phyloP scores from a whole-genome alignment of 2,113 vertebrate species.

The Chrysochloris asiatica region DNA sequence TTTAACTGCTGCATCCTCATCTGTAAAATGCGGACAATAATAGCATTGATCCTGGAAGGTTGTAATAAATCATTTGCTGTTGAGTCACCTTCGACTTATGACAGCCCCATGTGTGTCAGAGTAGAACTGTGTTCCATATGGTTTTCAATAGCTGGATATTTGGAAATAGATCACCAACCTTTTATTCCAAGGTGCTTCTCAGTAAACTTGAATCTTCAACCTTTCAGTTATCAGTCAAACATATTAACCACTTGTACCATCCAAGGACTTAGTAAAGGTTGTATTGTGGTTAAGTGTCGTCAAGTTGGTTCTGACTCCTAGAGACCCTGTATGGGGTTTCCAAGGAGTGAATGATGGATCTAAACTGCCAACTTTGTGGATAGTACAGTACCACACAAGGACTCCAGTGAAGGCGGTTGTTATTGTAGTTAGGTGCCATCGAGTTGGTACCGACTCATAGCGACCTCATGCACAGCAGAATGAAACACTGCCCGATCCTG shows the following conservation, averaged over 20 bases:
- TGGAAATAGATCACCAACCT: not conserved
- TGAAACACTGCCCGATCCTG: too few species aligned
- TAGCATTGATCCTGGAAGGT: not conserved
- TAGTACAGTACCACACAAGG: too few species aligned
- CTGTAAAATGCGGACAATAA: not conserved
- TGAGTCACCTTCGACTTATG: not conserved
- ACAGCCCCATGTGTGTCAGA: not conserved
- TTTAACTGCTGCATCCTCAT: not conserved
- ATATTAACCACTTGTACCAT: not conserved
- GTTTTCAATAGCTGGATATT: not conserved
- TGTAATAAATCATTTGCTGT: not conserved
- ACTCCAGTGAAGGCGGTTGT: too few species aligned
- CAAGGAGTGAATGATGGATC: too few species aligned
- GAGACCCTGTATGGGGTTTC: too few species aligned
- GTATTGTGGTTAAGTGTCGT: too few species aligned
- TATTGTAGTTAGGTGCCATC: too few species aligned
- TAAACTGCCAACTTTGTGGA: too few species aligned
- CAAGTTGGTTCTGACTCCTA: too few species aligned
- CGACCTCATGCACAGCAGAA: too few species aligned
- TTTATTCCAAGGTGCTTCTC: not conserved
- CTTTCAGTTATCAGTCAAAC: not conserved
- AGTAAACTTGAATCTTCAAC: not conserved
- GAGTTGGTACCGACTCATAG: too few species aligned
- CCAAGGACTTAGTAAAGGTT: not conserved
- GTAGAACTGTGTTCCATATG: not conserved